Evolutionary conservation across 2,888 invertebrate species (phyloP), one percentile per base, ranked within the genome.

Genomic region (Digitonthophagus gazella): DNA sequence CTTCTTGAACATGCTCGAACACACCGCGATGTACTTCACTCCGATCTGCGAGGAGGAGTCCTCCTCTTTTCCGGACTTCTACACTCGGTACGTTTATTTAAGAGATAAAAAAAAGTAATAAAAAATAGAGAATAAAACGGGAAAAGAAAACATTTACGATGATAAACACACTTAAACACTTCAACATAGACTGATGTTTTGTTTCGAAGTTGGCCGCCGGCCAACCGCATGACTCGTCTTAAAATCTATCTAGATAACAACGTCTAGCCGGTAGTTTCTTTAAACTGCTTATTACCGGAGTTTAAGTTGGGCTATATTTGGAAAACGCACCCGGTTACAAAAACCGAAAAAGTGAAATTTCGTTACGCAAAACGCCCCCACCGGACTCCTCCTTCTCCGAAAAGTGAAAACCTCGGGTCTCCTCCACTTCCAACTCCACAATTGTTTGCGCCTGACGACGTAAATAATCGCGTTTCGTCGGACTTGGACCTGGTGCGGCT

Each of bases 61-160:
- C 67, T 78, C 80, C 58, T 79, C 80, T 70, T 83, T 82, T 76
- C 81, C 82, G 72, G 83, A 83, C 77, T 82, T 83, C 72, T 83
- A 82, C 73, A 78, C 82, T 76, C 80, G 81, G 82, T 82, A 78
- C 74, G 80, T 80, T 65, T n/a, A n/a, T n/a, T n/a, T n/a, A n/a
- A n/a, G n/a, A n/a, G n/a, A n/a, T n/a, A n/a, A n/a, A n/a, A n/a
- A n/a, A n/a, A n/a, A n/a, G n/a, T n/a, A n/a, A n/a, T n/a, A n/a
- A n/a, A n/a, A n/a, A n/a, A n/a, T n/a, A n/a, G n/a, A n/a, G n/a
- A n/a, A n/a, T n/a, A n/a, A n/a, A n/a, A n/a, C n/a, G n/a, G n/a
- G n/a, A n/a, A n/a, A n/a, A n/a, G n/a, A n/a, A n/a, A n/a, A n/a
- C 28, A 6, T 44, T 44, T 44, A 44, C 28, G 28, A 44, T 44